These are phyloP conservation scores for Rotaria magnacalcarata DNA, from an alignment of 2,888 invertebrate species.

Conservation along the genomic window DNA sequence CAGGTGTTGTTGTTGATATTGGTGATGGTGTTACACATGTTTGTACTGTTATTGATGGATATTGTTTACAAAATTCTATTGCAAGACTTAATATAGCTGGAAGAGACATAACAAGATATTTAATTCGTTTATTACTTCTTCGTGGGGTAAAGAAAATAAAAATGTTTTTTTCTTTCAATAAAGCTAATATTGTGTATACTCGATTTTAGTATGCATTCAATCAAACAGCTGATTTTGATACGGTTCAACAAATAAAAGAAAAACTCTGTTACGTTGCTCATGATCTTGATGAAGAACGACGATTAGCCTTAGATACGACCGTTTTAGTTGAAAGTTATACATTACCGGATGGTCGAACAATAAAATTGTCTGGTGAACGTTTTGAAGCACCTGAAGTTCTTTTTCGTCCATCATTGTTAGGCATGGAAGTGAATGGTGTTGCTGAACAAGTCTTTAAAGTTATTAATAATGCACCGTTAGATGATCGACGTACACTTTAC, in stretches of 20 bases:
- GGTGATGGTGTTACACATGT: slow-evolving; percentile 99
- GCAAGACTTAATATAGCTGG: slow-evolving; percentile 92
- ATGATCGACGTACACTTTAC: slow-evolving; percentile 90
- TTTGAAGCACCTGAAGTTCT: slow-evolving; percentile 96
- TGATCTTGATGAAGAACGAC: slow-evolving; percentile 93
- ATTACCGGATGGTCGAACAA: slow-evolving; percentile 46
- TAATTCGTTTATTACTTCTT: slow-evolving; percentile 69
- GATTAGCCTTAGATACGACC: slow-evolving; percentile 93
- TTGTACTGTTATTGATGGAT: slow-evolving; percentile 96
- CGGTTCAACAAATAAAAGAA: slow-evolving; percentile 97
- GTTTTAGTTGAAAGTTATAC: slow-evolving; percentile 65
- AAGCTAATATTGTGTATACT: no score
- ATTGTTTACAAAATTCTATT: slow-evolving; percentile 87
- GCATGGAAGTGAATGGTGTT: slow-evolving; percentile 86
- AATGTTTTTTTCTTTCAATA: no score
- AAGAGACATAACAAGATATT: slow-evolving; percentile 90
- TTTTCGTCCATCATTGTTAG: slow-evolving; percentile 96
- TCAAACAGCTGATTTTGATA: slow-evolving; percentile 99
- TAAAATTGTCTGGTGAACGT: slow-evolving; percentile 72
- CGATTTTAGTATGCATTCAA: slow-evolving; percentile 79
- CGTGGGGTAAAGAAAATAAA: slow-evolving; percentile 12
- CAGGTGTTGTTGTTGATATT: slow-evolving; percentile 96
- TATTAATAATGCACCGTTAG: slow-evolving; percentile 91
- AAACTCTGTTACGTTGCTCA: slow-evolving; percentile 97
- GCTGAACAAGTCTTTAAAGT: slow-evolving; percentile 80